Evolutionary conservation across 2,888 invertebrate species (phyloP).

Genomic region (Perizoma flavofasciatum): DNA sequence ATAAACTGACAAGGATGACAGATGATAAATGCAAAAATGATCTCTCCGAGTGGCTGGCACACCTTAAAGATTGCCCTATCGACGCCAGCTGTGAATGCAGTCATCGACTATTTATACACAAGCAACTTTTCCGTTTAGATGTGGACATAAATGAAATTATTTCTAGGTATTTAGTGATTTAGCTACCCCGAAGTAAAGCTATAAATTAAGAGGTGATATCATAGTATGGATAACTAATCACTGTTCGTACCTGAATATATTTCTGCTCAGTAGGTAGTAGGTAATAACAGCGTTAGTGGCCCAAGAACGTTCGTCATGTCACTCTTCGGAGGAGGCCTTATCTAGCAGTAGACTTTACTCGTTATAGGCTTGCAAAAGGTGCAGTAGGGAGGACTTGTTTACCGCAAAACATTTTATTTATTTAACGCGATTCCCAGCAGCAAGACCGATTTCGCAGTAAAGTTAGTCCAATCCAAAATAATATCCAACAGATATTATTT

Average conservation of each 20-base stretch:
- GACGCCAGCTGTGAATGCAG: constrained; percentile 43
- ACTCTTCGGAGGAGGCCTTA: too few relatives aligned
- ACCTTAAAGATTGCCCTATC: constrained; percentile 54
- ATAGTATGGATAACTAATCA: background rate
- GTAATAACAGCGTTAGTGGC: too few relatives aligned
- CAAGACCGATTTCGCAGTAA: too few relatives aligned
- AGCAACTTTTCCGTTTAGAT: constrained; percentile 47
- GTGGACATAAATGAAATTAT: constrained; percentile 14
- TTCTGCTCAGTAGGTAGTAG: too few relatives aligned
- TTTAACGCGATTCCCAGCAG: too few relatives aligned
- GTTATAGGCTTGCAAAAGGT: too few relatives aligned
- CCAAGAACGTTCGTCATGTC: too few relatives aligned
- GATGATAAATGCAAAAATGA: constrained; percentile 43
- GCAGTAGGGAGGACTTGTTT: too few relatives aligned
- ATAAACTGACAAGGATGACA: constrained; percentile 46
- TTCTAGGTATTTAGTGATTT: constrained; percentile 12
- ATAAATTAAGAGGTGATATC: constrained; percentile 5
- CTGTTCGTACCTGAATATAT: background rate
- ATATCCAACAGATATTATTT: too few relatives aligned
- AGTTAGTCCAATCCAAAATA: too few relatives aligned
- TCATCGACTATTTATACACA: constrained; percentile 55
- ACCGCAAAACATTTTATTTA: too few relatives aligned
- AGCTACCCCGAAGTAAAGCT: background rate
- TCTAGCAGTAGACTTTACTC: too few relatives aligned
- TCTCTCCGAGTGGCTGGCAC: constrained; percentile 44